phyloP scores from a whole-genome alignment of 1,140 invertebrate genomes.

The Trachymyrmex septentrionalis region DNA sequence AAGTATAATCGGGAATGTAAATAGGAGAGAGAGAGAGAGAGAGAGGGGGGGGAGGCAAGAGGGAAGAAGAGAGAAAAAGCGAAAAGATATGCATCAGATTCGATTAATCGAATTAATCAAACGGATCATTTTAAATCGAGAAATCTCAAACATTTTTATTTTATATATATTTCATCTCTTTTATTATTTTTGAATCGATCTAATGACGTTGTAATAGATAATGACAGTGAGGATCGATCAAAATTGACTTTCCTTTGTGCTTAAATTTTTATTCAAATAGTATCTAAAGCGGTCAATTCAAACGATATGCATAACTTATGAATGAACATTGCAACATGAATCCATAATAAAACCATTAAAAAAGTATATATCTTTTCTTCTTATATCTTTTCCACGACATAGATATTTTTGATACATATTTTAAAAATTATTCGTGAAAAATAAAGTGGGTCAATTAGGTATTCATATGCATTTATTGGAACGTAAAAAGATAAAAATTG shows the following conservation, averaged over 20 bases:
- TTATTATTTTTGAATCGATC: not conserved
- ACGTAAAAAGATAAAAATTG: not conserved
- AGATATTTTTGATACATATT: not conserved
- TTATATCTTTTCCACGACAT: not conserved
- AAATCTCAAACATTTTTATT: slow-evolving; percentile 7
- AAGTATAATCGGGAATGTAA: slow-evolving; percentile 35
- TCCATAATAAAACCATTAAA: slow-evolving; percentile 2
- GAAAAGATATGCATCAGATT: slow-evolving; percentile 29
- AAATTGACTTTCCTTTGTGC: slow-evolving; percentile 20
- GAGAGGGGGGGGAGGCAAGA: not conserved
- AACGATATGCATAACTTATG: not conserved
- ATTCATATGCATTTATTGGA: not conserved
- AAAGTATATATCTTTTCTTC: not conserved
- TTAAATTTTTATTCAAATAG: slow-evolving; percentile 20
- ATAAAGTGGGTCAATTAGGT: not conserved
- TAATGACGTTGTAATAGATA: not conserved
- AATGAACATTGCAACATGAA: not conserved
- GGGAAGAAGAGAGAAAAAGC: not conserved
- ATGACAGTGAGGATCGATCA: slow-evolving; percentile 4
- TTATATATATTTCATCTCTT: not conserved
- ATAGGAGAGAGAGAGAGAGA: slow-evolving; percentile 18
- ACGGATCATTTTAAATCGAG: slow-evolving; percentile 12
- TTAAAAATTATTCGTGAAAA: not conserved
- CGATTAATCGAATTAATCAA: slow-evolving; percentile 9
- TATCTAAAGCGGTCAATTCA: not conserved